Conservation (phyloP, 2,113 vertebrate genomes). For the Perca flavescens region DNA sequence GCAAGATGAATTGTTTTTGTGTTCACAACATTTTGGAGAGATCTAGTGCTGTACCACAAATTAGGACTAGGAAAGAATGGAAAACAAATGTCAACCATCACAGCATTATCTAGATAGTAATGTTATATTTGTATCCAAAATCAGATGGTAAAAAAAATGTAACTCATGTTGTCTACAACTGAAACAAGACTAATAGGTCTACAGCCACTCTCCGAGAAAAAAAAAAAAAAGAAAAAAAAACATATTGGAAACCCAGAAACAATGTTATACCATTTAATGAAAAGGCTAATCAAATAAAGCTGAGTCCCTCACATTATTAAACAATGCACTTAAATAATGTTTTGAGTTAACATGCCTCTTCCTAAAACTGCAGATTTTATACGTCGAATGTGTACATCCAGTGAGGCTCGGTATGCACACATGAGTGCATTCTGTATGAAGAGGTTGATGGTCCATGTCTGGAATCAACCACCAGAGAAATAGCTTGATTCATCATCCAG, state of each 20-base stretch:
- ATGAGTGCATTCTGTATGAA: neutral
- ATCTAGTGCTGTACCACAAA: neutral
- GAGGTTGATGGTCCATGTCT: constrained; percentile 24
- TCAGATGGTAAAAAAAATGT: neutral
- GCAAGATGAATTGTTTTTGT: constrained; percentile 16
- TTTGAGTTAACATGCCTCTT: neutral
- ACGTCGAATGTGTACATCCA: neutral
- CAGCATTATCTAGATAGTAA: neutral
- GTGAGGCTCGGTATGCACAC: neutral
- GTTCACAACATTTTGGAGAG: neutral
- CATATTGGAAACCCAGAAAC: too few relatives aligned
- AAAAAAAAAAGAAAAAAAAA: too few relatives aligned
- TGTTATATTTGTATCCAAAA: neutral
- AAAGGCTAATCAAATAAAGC: neutral
- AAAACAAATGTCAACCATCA: neutral
- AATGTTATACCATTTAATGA: neutral
- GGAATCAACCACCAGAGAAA: constrained; percentile 38
- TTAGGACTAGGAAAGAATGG: neutral
- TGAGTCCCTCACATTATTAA: neutral
- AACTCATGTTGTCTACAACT: too few relatives aligned
- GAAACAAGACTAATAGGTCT: too few relatives aligned
- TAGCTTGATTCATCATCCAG: constrained; percentile 33
- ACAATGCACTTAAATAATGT: neutral
- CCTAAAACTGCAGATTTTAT: neutral
- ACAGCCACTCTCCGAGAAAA: neutral